Percentiles rank a stretch among this genome's conserved stretches.
phyloP scores from a whole-genome alignment of 92 coral and sea anemone genomes.

The Parazoanthus swiftii region DNA sequence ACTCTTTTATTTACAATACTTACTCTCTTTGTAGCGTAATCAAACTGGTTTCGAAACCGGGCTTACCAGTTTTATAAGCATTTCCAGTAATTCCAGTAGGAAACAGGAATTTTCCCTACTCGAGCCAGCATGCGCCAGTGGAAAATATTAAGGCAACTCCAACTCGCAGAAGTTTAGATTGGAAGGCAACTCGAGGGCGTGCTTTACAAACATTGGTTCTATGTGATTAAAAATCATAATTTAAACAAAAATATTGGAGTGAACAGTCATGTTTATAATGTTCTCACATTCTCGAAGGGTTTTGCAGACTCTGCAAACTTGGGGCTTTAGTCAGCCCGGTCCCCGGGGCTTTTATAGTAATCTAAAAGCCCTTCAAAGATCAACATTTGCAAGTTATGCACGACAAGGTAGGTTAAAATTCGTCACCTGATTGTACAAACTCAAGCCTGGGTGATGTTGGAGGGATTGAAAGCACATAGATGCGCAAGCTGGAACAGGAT shows the following conservation, averaged over 20 bases:
- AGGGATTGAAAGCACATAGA: not conserved
- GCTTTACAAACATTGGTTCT: conserved; percentile 21
- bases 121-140: not conserved
- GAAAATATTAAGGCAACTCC: not conserved
- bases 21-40: not conserved
- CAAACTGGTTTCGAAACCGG: conserved; percentile 1
- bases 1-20: too few relatives aligned
- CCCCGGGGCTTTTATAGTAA: not conserved
- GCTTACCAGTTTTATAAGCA: not conserved
- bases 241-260: conserved; percentile 6
- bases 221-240: conserved; percentile 17
- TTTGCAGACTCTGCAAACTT: conserved; percentile 13
- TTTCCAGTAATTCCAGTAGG: not conserved
- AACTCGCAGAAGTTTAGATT: not conserved
- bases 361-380: conserved; percentile 1
- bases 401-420: conserved; percentile 24
- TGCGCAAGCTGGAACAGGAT: not conserved
- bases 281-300: not conserved
- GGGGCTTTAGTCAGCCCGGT: not conserved
- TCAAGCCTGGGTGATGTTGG: not conserved
- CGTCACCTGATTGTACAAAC: not conserved
- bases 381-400: not conserved
- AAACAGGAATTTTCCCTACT: not conserved
- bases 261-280: conserved; percentile 6
- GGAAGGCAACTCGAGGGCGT: not conserved